Percentiles rank a stretch among this genome's conserved stretches.
phyloP scores from a whole-genome alignment of 2,113 vertebrate species.

The Seriola rivoliana region DNA sequence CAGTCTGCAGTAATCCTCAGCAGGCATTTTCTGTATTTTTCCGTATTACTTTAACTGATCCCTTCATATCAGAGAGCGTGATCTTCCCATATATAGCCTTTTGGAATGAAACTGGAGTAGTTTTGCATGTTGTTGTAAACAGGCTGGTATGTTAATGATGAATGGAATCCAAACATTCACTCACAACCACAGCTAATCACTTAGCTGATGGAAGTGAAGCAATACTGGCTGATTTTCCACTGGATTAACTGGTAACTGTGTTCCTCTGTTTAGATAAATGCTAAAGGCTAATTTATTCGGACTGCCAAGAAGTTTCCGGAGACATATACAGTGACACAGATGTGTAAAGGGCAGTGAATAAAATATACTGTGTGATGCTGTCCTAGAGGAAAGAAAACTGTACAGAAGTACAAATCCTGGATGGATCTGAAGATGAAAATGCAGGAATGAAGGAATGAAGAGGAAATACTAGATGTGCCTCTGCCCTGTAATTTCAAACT shows the following conservation, averaged over 20 bases:
- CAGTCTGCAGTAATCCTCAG: neutral
- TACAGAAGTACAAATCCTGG: neutral
- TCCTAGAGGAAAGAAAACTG: neutral
- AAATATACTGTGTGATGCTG: neutral
- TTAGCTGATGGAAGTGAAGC: neutral
- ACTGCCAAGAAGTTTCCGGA: neutral
- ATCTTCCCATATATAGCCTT: neutral
- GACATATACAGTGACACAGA: neutral
- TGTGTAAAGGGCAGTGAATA: neutral
- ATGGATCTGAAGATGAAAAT: no score
- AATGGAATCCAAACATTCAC: slow-evolving; percentile 50
- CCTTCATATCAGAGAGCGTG: neutral
- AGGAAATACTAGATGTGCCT: neutral
- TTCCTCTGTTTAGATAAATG: slow-evolving; percentile 20
- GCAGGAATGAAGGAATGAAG: neutral
- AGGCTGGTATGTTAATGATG: slow-evolving; percentile 44
- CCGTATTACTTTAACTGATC: neutral
- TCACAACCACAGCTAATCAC: slow-evolving; percentile 32
- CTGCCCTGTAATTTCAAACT: neutral
- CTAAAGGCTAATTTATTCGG: slow-evolving; percentile 2
- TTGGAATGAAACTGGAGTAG: neutral
- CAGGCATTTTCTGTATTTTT: neutral
- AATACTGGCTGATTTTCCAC: slow-evolving; percentile 19
- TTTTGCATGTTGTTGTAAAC: slow-evolving; percentile 7
- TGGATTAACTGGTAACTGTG: slow-evolving; percentile 9